phyloP scores from a whole-genome alignment of 2,888 invertebrate species.

The Nebria salina region DNA sequence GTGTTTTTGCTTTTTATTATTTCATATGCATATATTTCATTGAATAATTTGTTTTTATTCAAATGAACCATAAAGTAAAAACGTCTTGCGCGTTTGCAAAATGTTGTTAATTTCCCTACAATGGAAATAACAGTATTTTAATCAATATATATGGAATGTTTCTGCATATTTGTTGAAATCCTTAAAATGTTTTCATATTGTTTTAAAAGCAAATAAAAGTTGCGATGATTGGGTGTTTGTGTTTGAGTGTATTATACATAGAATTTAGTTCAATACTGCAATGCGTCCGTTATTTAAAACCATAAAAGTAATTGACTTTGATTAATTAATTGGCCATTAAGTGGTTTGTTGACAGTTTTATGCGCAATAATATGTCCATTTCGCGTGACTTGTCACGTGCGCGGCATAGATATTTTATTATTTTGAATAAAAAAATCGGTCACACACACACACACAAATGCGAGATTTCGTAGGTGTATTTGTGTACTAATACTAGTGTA shows the following conservation, averaged over 20 bases:
- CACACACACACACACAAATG: not conserved
- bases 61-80: not conserved
- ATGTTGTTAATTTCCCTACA: not conserved
- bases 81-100: not conserved
- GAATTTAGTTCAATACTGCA: not conserved
- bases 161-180: too few relatives aligned
- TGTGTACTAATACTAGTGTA: not conserved
- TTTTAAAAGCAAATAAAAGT: too few relatives aligned
- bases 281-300: not conserved
- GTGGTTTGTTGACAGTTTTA: conserved; percentile 39
- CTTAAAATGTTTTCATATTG: too few relatives aligned
- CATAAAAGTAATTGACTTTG: conserved; percentile 15
- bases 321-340: conserved; percentile 32
- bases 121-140: not conserved
- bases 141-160: not conserved
- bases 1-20: not conserved
- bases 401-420: not conserved
- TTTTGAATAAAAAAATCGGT: not conserved
- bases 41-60: not conserved
- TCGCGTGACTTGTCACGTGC: conserved; percentile 13
- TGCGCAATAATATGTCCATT: conserved; percentile 32
- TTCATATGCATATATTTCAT: not conserved
- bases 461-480: not conserved
- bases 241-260: too few relatives aligned
- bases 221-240: too few relatives aligned